Base-by-base conservation (phyloP, 2,113 vertebrate genomes). In the Clinocottus analis region DNA sequence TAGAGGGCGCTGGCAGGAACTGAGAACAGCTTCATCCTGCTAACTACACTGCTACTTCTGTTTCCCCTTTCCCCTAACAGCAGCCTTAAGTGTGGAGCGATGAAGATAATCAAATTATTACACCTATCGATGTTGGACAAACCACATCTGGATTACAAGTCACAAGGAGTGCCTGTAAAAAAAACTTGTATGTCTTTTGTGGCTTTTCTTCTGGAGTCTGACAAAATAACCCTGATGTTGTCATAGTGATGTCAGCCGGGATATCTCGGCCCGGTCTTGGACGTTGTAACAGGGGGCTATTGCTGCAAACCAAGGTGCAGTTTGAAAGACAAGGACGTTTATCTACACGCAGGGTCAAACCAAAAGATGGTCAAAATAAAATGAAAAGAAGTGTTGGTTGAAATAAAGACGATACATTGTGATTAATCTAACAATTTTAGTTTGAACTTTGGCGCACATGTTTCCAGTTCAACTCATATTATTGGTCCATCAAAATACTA, bases 1-100 rank as follows among this genome's bases (percentile, higher is more conserved):
- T 92, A 62, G 77, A 67, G 78, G 87, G 12, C 0, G 0, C 3
- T 51, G 39, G 1, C 13, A 25, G 21, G 43, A 70, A 84, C 33
- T 31, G 19, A 31, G 17, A 37, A 9, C 37, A n/a, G 19, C n/a
- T 33, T 27, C 37, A 2, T 31, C 19, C 12, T 59, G 29, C 23
- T 69, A n/a, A 21, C 35, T 47, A 19, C 13, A 7, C 13, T 29
- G 25, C n/a, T 68, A 1, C 39, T 9, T 47, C 8, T 14, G 14
- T 47, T 47, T 35, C 1, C 29, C 31, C 65, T 2, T n/a, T 53
- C 4, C n/a, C 21, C 5, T 7, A 31, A 43, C 35, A 23, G 17
- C 61, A 43, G 33, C 10, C 3, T 14, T 39, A 9, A 62, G 12
- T 29, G 51, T 58, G 11, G n/a, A 25, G 61, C 13, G 0, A 41